Evolutionary conservation across 2,888 invertebrate genomes (phyloP), one percentile per base, ranked within the genome.

Genomic region (Hypena proboscidalis): DNA sequence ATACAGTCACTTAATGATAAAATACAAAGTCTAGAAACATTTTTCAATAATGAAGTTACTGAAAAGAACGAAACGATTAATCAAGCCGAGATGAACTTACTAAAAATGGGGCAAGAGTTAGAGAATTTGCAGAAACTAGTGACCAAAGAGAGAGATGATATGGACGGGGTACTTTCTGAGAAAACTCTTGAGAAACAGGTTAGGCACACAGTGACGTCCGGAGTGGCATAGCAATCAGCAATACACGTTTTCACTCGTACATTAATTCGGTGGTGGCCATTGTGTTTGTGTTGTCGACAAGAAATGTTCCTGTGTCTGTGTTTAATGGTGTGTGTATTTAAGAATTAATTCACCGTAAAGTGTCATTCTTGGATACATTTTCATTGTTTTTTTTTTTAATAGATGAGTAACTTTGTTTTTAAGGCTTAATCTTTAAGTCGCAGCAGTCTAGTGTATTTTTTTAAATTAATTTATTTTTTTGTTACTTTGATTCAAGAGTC

Each of bases 101-200:
- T 73, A 10, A 56, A 66, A 45, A 50, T 83, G 7, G 78, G 72
- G 55, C 44, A 46, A 27, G 64, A 82, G 49, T 58, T 86, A 38
- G 65, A 64, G 33, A 72, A 77, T 42, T 42, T 83, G 37, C 60
- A 79, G 40, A 56, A 60, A 32, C 39, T 58, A 14, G 77, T 67
- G 43, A 50, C 54, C 9, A 80, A 82, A 58, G 81, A 84, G 36
- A 85, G 81, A 46, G 67, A 80, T 65, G 69, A 79, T 25, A 48
- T 77, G 60, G 69, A 72, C 22, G 40, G 50, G 34, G 6, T 61
- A 3, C 36, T 83, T 30, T 50, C 59, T 42, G 74, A 79, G 37
- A 85, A 64, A 76, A 77, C 83, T 39, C 76, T 55, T 50, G 78
- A 81, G 39, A 74, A 61, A 52, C 81, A 90, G 89, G 89, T 90